phyloP scores from a whole-genome alignment of 2,888 invertebrate species.

The Globia sparganii region DNA sequence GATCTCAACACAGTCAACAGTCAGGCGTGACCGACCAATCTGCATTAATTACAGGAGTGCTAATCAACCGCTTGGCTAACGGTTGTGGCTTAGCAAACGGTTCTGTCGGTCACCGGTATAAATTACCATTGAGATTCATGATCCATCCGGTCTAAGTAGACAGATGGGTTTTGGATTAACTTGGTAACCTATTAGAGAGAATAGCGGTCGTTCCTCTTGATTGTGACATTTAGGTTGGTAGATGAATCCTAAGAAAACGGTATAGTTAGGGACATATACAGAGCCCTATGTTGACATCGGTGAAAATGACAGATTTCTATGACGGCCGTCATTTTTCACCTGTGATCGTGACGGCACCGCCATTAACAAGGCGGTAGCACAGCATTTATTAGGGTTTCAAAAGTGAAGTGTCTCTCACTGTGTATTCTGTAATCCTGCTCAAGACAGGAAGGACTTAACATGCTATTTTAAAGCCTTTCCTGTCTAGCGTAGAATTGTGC shows the following conservation, averaged over 20 bases:
- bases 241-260: not conserved
- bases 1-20: conserved; percentile 10
- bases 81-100: conserved; percentile 5
- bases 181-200: not conserved
- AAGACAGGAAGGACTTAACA: not conserved
- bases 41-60: conserved; percentile 41
- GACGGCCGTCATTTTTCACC: too few relatives aligned
- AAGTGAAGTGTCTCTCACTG: not conserved
- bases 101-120: conserved; percentile 4
- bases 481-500: not conserved
- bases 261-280: not conserved
- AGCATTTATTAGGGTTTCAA: not conserved
- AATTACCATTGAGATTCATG: conserved; percentile 28
- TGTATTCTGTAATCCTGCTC: not conserved
- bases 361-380: not conserved
- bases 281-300: not conserved
- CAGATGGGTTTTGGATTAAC: conserved; percentile 3
- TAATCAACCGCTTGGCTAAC: conserved; percentile 21
- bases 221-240: not conserved
- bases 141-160: not conserved
- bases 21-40: conserved; percentile 33
- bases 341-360: not conserved
- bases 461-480: not conserved
- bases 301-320: not conserved
- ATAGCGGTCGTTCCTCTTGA: not conserved